Conservation (phyloP, 1,140 invertebrate species). For the Drosophila auraria region DNA sequence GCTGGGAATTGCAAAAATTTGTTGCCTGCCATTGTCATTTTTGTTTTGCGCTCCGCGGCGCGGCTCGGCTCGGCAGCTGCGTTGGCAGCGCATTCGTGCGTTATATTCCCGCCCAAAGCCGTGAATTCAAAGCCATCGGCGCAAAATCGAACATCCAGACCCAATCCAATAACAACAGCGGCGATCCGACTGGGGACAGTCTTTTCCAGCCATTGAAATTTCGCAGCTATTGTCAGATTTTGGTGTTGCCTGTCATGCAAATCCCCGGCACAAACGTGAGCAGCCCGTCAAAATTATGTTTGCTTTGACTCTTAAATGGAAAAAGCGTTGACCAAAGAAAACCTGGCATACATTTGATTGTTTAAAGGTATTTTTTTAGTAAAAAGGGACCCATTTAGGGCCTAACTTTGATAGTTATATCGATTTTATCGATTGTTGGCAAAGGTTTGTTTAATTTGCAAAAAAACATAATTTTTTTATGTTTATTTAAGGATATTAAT, state of each 20-base stretch:
- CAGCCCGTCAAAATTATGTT: conserved; percentile 69
- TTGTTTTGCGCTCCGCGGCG: conserved; percentile 57
- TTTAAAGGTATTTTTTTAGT: background rate
- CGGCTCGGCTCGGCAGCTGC: conserved; percentile 9
- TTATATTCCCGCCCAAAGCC: conserved; percentile 73
- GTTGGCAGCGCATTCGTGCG: conserved; percentile 68
- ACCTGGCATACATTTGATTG: conserved; percentile 4
- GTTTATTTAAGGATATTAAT: too few relatives aligned
- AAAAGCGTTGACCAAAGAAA: background rate
- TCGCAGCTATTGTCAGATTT: conserved; percentile 73
- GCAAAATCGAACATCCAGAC: conserved; percentile 67
- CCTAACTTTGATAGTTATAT: background rate
- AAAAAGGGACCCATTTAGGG: background rate
- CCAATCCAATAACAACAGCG: conserved; percentile 35
- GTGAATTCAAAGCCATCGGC: conserved; percentile 78
- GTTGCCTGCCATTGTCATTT: conserved; percentile 82
- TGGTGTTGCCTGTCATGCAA: conserved; percentile 63
- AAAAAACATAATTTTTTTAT: too few relatives aligned
- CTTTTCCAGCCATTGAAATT: conserved; percentile 67
- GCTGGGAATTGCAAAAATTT: conserved; percentile 81
- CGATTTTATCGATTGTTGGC: background rate
- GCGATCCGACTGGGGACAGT: conserved; percentile 14
- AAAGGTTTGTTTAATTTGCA: too few relatives aligned
- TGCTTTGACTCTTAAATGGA: conserved; percentile 48
- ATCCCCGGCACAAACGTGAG: conserved; percentile 59